These are phyloP conservation scores for Bostrychus sinensis DNA, from an alignment of 2,113 vertebrate species.

Conservation along the genomic window DNA sequence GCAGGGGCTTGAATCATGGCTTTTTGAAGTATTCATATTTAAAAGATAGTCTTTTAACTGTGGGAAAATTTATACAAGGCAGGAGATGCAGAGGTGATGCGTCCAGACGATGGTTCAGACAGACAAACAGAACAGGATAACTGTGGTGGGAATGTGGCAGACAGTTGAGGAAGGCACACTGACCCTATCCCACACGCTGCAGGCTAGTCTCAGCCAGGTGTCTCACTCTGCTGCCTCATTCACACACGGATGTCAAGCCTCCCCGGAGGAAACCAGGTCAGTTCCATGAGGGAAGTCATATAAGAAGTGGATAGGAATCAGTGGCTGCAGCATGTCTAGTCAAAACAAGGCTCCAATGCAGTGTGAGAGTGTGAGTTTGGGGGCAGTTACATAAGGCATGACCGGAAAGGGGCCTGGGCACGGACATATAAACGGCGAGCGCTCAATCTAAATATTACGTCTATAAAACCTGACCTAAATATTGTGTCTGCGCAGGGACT, in stretches of 20 bases:
- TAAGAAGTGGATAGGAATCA: slow-evolving; percentile 49
- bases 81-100: slow-evolving; percentile 24
- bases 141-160: slow-evolving; percentile 69
- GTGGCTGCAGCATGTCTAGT: slow-evolving; percentile 63
- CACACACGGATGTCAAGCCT: slow-evolving; percentile 67
- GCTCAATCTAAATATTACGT: slow-evolving; percentile 73
- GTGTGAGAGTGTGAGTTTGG: slow-evolving; percentile 48
- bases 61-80: slow-evolving; percentile 12
- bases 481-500: slow-evolving; percentile 60
- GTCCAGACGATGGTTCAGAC: slow-evolving; percentile 56
- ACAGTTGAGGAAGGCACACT: slow-evolving; percentile 54
- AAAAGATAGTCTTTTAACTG: background rate
- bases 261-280: slow-evolving; percentile 62
- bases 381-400: slow-evolving; percentile 47
- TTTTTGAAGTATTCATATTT: background rate
- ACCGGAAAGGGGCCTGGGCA: slow-evolving; percentile 57
- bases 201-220: slow-evolving; percentile 50
- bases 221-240: slow-evolving; percentile 54
- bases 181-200: slow-evolving; percentile 46
- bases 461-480: slow-evolving; percentile 71
- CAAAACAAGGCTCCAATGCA: slow-evolving; percentile 68
- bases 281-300: slow-evolving; percentile 63
- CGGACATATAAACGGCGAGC: slow-evolving; percentile 46
- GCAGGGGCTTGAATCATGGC: background rate
- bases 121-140: slow-evolving; percentile 58